A percentile compares a stretch with the other conserved stretches of the same genome.
Evolutionary conservation across 2,113 vertebrate genomes (phyloP).

Genomic region (Eulacestoma nigropectus): DNA sequence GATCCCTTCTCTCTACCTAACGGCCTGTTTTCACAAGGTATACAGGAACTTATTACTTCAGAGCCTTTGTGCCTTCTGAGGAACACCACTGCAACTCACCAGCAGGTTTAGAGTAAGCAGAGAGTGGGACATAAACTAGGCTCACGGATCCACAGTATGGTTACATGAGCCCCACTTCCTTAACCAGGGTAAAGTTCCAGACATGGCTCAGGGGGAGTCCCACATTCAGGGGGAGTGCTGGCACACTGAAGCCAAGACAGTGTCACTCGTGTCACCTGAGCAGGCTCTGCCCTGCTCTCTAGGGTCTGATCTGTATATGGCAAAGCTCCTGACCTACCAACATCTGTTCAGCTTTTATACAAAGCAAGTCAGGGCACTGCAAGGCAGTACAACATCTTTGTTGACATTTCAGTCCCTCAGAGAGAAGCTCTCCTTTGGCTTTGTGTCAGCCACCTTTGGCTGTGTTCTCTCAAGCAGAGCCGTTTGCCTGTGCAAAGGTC

Average conservation of each 20-base stretch:
- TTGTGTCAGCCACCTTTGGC: constrained; percentile 45
- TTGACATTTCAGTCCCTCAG: constrained; percentile 32
- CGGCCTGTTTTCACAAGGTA: constrained; percentile 30
- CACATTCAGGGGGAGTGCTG: neutral
- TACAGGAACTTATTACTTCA: constrained; percentile 56
- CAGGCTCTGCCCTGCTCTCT: neutral
- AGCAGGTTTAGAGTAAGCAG: neutral
- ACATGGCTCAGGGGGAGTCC: neutral
- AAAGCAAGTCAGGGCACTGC: constrained; percentile 11
- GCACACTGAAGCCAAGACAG: neutral
- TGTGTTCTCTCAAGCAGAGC: constrained; percentile 39
- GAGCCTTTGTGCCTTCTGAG: constrained; percentile 34
- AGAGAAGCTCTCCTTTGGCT: constrained; percentile 3
- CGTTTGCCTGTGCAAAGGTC: neutral
- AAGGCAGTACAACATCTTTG: constrained; percentile 13
- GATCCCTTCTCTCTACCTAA: constrained; percentile 25
- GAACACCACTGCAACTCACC: neutral
- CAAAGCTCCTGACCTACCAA: constrained; percentile 34
- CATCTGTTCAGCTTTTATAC: constrained; percentile 27
- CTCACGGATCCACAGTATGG: neutral
- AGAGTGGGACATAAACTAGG: neutral
- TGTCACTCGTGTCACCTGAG: neutral
- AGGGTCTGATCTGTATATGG: neutral
- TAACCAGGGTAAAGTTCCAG: neutral
- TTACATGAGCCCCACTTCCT: rapidly evolving